Evolutionary conservation across 2,113 vertebrate genomes (phyloP).

Genomic region (Ameiurus melas): DNA sequence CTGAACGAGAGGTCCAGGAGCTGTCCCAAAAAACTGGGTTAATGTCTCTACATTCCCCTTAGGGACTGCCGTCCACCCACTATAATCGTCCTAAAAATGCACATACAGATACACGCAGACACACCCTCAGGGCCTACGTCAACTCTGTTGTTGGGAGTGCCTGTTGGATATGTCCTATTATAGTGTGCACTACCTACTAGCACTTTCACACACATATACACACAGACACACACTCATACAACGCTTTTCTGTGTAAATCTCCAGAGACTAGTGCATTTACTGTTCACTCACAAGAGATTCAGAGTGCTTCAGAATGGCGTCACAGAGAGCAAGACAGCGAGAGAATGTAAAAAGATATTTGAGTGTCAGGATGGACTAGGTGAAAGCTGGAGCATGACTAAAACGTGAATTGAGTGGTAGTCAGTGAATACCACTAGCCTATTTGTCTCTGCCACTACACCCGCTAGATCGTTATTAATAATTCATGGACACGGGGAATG

Average conservation of each 20-base stretch:
- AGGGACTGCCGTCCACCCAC: constrained; percentile 41
- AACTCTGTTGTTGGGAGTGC: constrained; percentile 7
- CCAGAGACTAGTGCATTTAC: constrained; percentile 68
- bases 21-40: constrained; percentile 66
- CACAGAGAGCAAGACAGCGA: constrained; percentile 56
- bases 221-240: constrained; percentile 30
- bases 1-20: constrained; percentile 23
- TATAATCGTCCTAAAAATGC: constrained; percentile 27
- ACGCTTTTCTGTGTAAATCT: constrained; percentile 57
- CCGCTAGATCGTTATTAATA: constrained; percentile 94
- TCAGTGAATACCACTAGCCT: constrained; percentile 92
- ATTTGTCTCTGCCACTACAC: constrained; percentile 99
- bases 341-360: constrained; percentile 25
- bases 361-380: constrained; percentile 86
- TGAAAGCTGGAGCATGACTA: constrained; percentile 95
- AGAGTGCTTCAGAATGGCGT: constrained; percentile 65
- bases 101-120: constrained; percentile 34
- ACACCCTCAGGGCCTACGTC: constrained; percentile 16
- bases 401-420: constrained; percentile 95
- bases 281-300: constrained; percentile 31
- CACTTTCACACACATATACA: constrained; percentile 43
- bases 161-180: constrained; percentile 28
- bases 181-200: constrained; percentile 11
- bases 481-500: constrained; percentile 95
- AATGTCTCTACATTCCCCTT: constrained; percentile 64